Conservation (phyloP, 2,113 vertebrate genomes). For the Cepphus grylle region DNA sequence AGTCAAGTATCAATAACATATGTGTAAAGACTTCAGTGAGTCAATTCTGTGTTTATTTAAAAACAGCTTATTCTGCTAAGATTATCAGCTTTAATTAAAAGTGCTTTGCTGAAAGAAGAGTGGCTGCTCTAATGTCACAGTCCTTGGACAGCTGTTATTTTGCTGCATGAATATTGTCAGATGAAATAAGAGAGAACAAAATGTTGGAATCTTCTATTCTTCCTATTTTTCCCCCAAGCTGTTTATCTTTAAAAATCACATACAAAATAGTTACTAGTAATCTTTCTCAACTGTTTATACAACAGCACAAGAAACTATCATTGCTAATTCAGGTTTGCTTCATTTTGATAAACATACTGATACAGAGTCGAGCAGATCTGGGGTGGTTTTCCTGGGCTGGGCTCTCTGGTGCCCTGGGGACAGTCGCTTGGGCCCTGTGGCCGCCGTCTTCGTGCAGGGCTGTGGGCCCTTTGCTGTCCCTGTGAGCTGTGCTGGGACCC, state of each 20-base stretch:
- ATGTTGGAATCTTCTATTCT: background rate
- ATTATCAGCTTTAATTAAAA: background rate
- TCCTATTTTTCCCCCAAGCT: background rate
- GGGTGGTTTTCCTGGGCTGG: background rate
- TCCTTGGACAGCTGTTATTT: background rate
- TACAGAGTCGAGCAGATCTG: too few relatives aligned
- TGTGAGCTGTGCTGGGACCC: background rate
- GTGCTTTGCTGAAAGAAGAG: background rate
- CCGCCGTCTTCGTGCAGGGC: fast-evolving
- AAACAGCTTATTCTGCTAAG: background rate
- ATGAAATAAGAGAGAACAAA: background rate
- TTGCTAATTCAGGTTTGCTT: background rate
- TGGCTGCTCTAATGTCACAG: background rate
- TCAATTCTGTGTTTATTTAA: background rate
- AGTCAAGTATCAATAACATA: background rate
- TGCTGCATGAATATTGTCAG: background rate
- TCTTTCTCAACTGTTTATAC: background rate
- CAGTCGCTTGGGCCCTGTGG: background rate
- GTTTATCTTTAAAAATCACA: background rate
- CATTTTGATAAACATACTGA: background rate
- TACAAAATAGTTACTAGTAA: background rate
- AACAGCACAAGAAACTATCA: background rate
- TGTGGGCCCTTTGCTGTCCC: background rate
- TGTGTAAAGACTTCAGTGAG: background rate
- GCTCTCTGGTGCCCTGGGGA: background rate